phyloP scores from a whole-genome alignment of 2,888 invertebrate species.

The Resseliella maxima region DNA sequence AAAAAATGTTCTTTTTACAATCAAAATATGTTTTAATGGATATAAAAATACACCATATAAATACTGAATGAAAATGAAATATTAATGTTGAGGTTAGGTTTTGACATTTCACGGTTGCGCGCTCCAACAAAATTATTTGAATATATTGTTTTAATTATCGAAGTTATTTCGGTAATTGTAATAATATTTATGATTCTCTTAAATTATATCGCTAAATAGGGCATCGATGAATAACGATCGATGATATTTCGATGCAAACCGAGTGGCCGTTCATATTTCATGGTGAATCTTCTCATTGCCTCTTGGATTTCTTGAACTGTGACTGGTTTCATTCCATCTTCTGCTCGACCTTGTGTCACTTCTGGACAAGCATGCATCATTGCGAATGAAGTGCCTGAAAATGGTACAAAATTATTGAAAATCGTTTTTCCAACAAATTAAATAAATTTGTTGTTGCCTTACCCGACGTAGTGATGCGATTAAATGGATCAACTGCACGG shows the following conservation, averaged over 20 bases:
- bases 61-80: not conserved
- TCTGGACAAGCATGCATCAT: conserved; percentile 68
- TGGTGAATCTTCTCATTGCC: conserved; percentile 76
- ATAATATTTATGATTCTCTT: conserved; percentile 59
- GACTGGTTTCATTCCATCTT: conserved; percentile 77
- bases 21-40: not conserved
- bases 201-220: conserved; percentile 63
- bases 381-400: conserved; percentile 62
- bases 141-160: not conserved
- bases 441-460: conserved; percentile 56
- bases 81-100: not conserved
- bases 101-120: not conserved
- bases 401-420: not conserved
- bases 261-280: conserved; percentile 64
- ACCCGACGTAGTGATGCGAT: conserved; percentile 70
- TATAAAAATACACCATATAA: not conserved
- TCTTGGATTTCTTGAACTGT: conserved; percentile 85
- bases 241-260: conserved; percentile 65
- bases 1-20: not conserved
- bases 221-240: conserved; percentile 64
- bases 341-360: conserved; percentile 70
- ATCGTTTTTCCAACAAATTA: too few relatives aligned
- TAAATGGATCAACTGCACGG: conserved; percentile 76
- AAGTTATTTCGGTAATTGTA: too few relatives aligned
- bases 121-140: not conserved